These are phyloP conservation scores for Tenebrio molitor DNA, from an alignment of 1,140 invertebrate genomes.

Conservation along the genomic window DNA sequence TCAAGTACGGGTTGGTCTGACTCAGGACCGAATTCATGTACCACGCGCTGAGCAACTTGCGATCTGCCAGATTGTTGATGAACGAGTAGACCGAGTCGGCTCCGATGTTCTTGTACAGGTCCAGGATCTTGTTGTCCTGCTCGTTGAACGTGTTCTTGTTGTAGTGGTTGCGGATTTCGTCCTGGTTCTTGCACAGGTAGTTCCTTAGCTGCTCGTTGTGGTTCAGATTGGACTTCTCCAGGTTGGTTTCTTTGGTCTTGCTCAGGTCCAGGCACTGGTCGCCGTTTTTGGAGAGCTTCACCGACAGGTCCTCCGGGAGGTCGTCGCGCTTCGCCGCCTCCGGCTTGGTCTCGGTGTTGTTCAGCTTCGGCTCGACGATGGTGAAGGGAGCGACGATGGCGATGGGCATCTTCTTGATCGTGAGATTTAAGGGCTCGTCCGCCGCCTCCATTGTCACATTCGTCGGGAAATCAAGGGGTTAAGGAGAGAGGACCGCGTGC, in stretches of 20 bases:
- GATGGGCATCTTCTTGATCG: slow-evolving; percentile 68
- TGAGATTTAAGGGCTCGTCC: slow-evolving; percentile 67
- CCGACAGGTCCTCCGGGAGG: slow-evolving; percentile 60
- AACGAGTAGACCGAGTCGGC: slow-evolving; percentile 64
- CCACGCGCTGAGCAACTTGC: slow-evolving; percentile 72
- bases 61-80: slow-evolving; percentile 68
- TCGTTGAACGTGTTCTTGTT: slow-evolving; percentile 57
- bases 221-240: slow-evolving; percentile 51
- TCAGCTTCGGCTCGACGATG: slow-evolving; percentile 49
- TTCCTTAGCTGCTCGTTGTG: slow-evolving; percentile 58
- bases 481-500: slow-evolving; percentile 41
- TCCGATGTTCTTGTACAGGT: slow-evolving; percentile 37
- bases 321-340: slow-evolving; percentile 49
- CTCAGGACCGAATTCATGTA: slow-evolving; percentile 72
- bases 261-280: slow-evolving; percentile 53
- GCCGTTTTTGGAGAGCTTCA: slow-evolving; percentile 55
- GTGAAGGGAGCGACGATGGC: slow-evolving; percentile 63
- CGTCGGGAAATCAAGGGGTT: slow-evolving; percentile 57
- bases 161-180: slow-evolving; percentile 51
- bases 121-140: slow-evolving; percentile 39
- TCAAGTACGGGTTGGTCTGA: slow-evolving; percentile 57
- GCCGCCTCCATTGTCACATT: slow-evolving; percentile 55
- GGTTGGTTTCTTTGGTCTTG: slow-evolving; percentile 52
- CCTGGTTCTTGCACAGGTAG: slow-evolving; percentile 56
- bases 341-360: slow-evolving; percentile 42